Evolutionary conservation across 1,140 invertebrate genomes (phyloP), one percentile per base, ranked within the genome.

Genomic region (Drosophila ironensis): DNA sequence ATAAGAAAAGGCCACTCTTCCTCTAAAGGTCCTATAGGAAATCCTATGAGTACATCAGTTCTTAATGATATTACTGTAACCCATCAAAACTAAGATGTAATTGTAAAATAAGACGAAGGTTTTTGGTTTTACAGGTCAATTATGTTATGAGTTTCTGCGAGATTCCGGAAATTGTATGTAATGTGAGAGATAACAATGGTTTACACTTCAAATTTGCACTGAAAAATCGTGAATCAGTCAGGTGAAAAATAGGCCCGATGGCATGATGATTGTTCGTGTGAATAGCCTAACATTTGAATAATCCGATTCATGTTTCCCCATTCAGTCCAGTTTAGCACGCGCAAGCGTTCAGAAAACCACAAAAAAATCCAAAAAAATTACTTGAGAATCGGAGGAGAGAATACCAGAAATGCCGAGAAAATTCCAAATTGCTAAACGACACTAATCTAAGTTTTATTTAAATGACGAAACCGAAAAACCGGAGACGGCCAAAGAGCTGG

Each of bases 401-500:
- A 71, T 72, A 53, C 51, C 61, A 51, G 28, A 59, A 70, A 70
- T 63, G 59, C 59, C 59, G 37, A 48, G 40, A 70, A 46, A 74
- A 78, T 75, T 78, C 70, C 66, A 74, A 86, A 86, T 84, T 84
- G 80, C 80, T 84, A 86, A 86, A 84, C 74, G 80, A 80, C 80
- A 74, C 74, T 86, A 84, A 84, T 84, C 80, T 74, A 72, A 70
- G 74, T 80, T 86, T 86, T 86, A 84, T 84, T 84, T 68, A 86
- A 84, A 84, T 84, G 41, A 73, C 48, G 48, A 67, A 45, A 33
- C 8, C 11, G 33, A 60, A 46, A 35, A 51, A 24, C 53, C 53
- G 37, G 35, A 28, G 41, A 25, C 20, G 16, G 22, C 20, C 22
- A 12, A 14, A 25, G n/a, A 44, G 22, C 19, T 17, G 19, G 5